phyloP scores from a whole-genome alignment of 2,888 invertebrate genomes.

The Sialis fuliginosa region DNA sequence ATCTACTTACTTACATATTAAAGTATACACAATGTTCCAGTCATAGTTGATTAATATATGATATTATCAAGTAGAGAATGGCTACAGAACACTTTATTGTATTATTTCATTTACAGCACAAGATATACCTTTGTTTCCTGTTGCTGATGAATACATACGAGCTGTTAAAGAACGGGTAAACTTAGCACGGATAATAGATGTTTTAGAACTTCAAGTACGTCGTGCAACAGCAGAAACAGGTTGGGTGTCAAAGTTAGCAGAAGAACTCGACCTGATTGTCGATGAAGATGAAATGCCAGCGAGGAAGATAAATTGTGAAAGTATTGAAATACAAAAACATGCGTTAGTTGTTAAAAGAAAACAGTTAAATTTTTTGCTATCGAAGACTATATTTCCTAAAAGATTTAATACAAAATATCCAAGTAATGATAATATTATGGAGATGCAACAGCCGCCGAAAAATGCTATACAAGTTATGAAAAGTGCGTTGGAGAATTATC shows the following conservation, averaged over 20 bases:
- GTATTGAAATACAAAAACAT: constrained; percentile 27
- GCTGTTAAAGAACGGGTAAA: constrained; percentile 53
- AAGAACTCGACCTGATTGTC: constrained; percentile 81
- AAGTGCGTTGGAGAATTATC: constrained; percentile 25
- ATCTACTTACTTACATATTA: no score
- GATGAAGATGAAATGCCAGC: constrained; percentile 41
- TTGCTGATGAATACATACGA: constrained; percentile 41
- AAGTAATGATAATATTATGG: constrained; percentile 13
- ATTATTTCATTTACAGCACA: constrained; percentile 34
- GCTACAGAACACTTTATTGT: no score
- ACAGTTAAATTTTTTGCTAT: constrained; percentile 32
- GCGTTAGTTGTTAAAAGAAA: constrained; percentile 30
- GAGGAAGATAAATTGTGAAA: constrained; percentile 19
- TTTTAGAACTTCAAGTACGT: constrained; percentile 44
- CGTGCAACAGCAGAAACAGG: constrained; percentile 50
- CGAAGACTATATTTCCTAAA: constrained; percentile 43
- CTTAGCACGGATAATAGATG: constrained; percentile 65
- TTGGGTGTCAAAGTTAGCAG: constrained; percentile 74
- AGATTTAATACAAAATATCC: constrained; percentile 48
- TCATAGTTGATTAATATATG: no score
- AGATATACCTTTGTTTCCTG: constrained; percentile 71
- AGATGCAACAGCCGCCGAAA: constrained; percentile 15
- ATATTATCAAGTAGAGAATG: no score
- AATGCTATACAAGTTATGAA: constrained; percentile 37
- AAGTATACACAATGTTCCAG: no score